Base-by-base conservation (phyloP, 2,888 invertebrate species). In the Nipponacmea schrenckii region DNA sequence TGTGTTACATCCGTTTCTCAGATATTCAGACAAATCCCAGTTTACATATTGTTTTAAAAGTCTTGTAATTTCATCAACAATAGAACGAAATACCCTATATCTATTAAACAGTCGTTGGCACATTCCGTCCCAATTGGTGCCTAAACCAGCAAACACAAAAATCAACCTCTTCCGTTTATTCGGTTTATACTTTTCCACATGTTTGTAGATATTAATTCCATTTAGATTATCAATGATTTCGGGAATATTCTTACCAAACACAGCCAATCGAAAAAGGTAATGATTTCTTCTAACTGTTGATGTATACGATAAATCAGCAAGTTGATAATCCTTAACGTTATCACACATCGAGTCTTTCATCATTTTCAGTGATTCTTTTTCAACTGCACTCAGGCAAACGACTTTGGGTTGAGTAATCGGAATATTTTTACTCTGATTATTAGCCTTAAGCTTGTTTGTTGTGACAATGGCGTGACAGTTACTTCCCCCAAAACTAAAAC, bases 401-500 rank as follows among this genome's bases (percentile, higher is more conserved):
- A 78, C 45, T 15, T 15, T 20, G 20, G 20, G 20, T 10, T 50
- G 12, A 1, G 46, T 15, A 17, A 14, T 2, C 3, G 7, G 20
- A 15, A 15, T 20, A 20, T 4, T n/a, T 8, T 17, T 20, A 17
- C 1, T 17, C n/a, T n/a, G n/a, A n/a, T n/a, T n/a, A n/a, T n/a
- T n/a, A 15, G n/a, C 7, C 7, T n/a, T 17, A 26, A 27, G 20
- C 2, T 8, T 24, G 12, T 24, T 0, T 14, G 62, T 24, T 50
- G 66, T 46, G 2, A 83, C 15, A 17, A 81, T 64, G 15, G 75
- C 77, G 71, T 83, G 83, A 2, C 68, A 26, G 46, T 83, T 83
- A 31, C 78, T 79, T 31, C 82, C 83, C 10, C 83, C 81, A 69
- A 81, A 80, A 0, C 83, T 81, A 70, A 81, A 83, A 5, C 77